These are phyloP conservation scores for Pyrrhosoma nymphula DNA, from an alignment of 2,888 invertebrate genomes.

Conservation along the genomic window DNA sequence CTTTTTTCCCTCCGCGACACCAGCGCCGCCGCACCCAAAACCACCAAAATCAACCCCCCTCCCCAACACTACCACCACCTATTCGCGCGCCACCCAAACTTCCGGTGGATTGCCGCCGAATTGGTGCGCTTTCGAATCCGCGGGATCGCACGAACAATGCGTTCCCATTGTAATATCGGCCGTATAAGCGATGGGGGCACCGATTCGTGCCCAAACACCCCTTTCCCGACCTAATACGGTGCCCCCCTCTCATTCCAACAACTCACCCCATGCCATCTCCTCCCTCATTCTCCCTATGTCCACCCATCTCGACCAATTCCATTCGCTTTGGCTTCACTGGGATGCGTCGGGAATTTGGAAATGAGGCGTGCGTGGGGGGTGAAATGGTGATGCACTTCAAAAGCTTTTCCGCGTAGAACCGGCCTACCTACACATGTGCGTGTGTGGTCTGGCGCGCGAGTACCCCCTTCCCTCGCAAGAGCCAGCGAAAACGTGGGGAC, in stretches of 20 bases:
- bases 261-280: neutral
- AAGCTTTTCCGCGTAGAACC: neutral
- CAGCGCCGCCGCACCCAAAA: neutral
- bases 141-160: conserved; percentile 54
- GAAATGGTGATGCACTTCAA: conserved; percentile 47
- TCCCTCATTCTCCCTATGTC: neutral
- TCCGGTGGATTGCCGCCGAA: conserved; percentile 63
- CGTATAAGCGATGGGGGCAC: conserved; percentile 42
- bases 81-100: neutral
- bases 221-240: neutral
- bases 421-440: neutral
- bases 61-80: neutral
- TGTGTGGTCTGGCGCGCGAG: neutral
- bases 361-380: conserved; percentile 39
- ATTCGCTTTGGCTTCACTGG: neutral
- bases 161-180: conserved; percentile 56
- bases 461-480: neutral
- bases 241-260: neutral
- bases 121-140: conserved; percentile 57
- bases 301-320: neutral
- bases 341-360: conserved; percentile 54
- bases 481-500: neutral
- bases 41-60: neutral
- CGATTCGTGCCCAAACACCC: neutral
- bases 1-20: conserved; percentile 40